Evolutionary conservation across 2,888 invertebrate genomes (phyloP).

Genomic region (Drosophila helvetica): DNA sequence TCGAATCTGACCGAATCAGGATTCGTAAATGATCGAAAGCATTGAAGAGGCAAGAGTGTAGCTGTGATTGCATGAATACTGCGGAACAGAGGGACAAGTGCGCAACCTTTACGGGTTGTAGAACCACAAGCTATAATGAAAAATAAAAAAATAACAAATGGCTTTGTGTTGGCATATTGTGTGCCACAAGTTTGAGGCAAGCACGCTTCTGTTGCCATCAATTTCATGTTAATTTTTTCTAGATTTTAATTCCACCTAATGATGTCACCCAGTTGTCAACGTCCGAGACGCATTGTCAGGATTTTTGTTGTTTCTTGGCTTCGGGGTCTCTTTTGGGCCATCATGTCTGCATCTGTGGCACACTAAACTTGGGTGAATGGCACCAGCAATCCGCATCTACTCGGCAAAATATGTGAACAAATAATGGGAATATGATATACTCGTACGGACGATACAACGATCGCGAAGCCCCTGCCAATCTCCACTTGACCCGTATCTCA

Average conservation of each 20-base stretch:
- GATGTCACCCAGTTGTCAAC: slow-evolving; percentile 48
- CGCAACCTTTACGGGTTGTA: not conserved
- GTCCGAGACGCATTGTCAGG: slow-evolving; percentile 47
- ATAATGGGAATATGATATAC: slow-evolving; percentile 2
- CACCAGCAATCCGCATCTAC: slow-evolving; percentile 14
- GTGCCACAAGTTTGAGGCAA: slow-evolving; percentile 38
- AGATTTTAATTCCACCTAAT: slow-evolving; percentile 51
- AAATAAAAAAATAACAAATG: not conserved
- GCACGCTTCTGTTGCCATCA: slow-evolving; percentile 46
- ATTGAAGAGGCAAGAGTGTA: too few species aligned
- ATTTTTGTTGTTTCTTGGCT: slow-evolving; percentile 38
- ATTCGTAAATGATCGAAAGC: too few species aligned
- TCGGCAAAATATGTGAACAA: slow-evolving; percentile 26
- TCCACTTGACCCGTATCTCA: slow-evolving; percentile 56
- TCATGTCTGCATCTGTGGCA: slow-evolving; percentile 5
- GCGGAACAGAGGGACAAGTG: not conserved
- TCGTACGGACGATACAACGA: not conserved
- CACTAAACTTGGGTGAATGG: slow-evolving; percentile 41
- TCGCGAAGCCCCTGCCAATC: slow-evolving; percentile 14
- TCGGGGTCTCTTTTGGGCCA: not conserved
- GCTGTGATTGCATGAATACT: too few species aligned
- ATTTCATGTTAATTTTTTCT: slow-evolving; percentile 47
- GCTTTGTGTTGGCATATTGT: slow-evolving; percentile 25
- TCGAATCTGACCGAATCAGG: too few species aligned
- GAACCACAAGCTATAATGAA: not conserved